Percentiles rank a stretch among this genome's conserved stretches.
Conservation (phyloP, 2,113 vertebrate genomes). For the Amblyornis subalaris region DNA sequence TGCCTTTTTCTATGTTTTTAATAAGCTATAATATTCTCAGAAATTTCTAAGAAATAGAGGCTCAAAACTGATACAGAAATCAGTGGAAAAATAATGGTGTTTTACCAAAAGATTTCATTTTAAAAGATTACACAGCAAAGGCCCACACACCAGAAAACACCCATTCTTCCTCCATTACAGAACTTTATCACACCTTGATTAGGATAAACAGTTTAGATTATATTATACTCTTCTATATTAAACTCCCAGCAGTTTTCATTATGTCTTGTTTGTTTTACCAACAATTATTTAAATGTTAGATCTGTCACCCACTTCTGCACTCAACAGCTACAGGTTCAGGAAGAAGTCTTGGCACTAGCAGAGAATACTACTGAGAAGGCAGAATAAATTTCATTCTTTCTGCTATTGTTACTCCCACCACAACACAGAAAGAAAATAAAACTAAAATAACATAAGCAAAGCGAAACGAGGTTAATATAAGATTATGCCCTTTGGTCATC, state of each 20-base stretch:
- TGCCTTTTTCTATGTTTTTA: neutral
- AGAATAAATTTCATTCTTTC: neutral
- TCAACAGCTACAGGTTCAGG: neutral
- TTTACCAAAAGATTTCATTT: neutral
- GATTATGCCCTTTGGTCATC: neutral
- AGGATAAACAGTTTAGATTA: neutral
- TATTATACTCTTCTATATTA: neutral
- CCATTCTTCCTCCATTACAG: neutral
- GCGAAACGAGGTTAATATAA: neutral
- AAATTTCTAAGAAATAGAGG: neutral
- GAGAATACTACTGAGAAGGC: neutral
- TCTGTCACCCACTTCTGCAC: neutral
- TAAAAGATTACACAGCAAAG: neutral
- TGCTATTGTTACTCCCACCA: neutral
- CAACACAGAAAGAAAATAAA: neutral
- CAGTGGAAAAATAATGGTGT: neutral
- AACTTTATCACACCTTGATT: neutral
- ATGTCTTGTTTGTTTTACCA: neutral
- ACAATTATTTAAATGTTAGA: neutral
- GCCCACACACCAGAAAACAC: neutral
- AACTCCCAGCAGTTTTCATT: neutral
- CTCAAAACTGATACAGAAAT: neutral
- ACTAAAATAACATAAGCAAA: neutral
- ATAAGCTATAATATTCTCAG: neutral
- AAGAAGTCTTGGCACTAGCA: neutral